Percentiles rank a stretch among this genome's conserved stretches.
Evolutionary conservation across 2,797 vertebrate species (phyloP).

Genomic region (Ciconia nigra): DNA sequence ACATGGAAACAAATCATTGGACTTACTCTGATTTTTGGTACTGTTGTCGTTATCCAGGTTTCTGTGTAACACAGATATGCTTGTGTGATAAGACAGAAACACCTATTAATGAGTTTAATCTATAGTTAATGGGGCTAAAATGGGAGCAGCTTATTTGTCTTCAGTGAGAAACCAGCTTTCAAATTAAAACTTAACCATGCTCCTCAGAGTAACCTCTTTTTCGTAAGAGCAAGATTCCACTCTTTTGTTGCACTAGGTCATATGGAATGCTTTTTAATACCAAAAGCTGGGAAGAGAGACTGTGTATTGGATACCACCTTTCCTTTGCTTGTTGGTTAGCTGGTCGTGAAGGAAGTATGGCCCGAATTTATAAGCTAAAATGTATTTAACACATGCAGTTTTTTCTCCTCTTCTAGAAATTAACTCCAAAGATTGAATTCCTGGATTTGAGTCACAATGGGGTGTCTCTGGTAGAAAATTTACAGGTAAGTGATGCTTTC

Average conservation of each 20-base stretch:
- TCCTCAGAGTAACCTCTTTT: background rate
- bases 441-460: constrained; percentile 94
- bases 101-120: background rate
- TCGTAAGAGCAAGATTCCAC: background rate
- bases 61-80: background rate
- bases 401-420: constrained; percentile 78
- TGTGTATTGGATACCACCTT: background rate
- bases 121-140: background rate
- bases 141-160: background rate
- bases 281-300: background rate
- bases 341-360: background rate
- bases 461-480: constrained; percentile 87
- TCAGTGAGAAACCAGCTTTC: background rate
- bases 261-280: background rate
- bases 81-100: background rate
- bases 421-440: constrained; percentile 94
- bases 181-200: background rate
- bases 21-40: background rate
- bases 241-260: background rate
- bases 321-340: background rate
- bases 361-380: background rate
- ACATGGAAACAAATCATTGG: background rate
- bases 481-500: constrained; percentile 81
- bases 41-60: background rate
- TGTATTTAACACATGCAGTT: background rate